A percentile compares a stretch with the other conserved stretches of the same genome.
Evolutionary conservation across 2,888 invertebrate species (phyloP).

Genomic region (Rhagonycha fulva): DNA sequence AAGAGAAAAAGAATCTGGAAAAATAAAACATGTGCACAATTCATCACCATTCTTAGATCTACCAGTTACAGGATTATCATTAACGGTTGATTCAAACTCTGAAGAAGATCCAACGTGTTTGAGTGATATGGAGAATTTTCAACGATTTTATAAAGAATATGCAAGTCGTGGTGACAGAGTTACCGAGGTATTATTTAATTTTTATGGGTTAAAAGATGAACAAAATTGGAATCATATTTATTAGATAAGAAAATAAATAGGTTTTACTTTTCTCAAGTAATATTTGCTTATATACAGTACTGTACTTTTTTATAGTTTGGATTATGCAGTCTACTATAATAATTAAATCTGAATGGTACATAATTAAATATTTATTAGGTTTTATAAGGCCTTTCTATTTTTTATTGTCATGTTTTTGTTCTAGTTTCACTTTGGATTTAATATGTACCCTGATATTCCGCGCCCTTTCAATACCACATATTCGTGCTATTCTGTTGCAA

Average conservation of each 20-base stretch:
- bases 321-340: no score
- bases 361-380: no score
- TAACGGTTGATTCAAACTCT: not conserved
- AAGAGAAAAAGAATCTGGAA: not conserved
- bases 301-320: no score
- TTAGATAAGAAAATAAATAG: not conserved
- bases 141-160: not conserved
- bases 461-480: slow-evolving; percentile 84
- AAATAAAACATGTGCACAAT: not conserved
- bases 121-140: not conserved
- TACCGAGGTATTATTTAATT: not conserved
- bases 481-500: slow-evolving; percentile 91
- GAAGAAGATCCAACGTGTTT: not conserved
- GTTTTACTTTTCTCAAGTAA: no score
- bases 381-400: slow-evolving; percentile 14
- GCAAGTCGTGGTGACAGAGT: not conserved
- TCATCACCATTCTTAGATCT: not conserved
- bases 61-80: not conserved
- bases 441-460: slow-evolving; percentile 84
- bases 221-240: no score
- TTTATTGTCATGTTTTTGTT: slow-evolving; percentile 42
- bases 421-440: slow-evolving; percentile 83
- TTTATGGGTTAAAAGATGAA: not conserved
- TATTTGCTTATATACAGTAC: no score
- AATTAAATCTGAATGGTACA: no score